Evolutionary conservation across 2,113 vertebrate genomes (phyloP), one percentile per base, ranked within the genome.

Genomic region (Hiodon tergisus): DNA sequence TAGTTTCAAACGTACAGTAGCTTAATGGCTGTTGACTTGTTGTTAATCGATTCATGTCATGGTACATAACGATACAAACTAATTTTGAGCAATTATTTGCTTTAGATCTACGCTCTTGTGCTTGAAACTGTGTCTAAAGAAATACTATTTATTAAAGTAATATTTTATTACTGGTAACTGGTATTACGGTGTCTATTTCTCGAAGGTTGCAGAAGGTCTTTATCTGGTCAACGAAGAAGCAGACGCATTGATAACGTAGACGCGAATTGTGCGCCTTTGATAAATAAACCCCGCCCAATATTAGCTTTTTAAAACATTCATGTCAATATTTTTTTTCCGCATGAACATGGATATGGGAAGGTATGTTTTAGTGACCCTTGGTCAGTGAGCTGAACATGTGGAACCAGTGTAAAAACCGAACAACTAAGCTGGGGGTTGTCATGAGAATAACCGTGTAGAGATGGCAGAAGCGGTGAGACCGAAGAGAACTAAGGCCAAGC

Each of bases 381-480:
- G 31, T 31, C 31, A 31, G 31, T 17, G 31, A 58, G 31, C n/a
- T 67, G 66, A 75, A 67, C 8, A 46, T 66, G 31, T 66, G 6
- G 48, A 3, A 17, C 17, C 31, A 66, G 63, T 11, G 48, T 7
- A 66, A 48, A 11, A 13, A 17, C 54, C 50, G 52, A 17, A 63
- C 48, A 65, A 54, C 3, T 72, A 16, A 66, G n/a, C 52, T 46
- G 59, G 55, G 52, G 71, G 52, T 57, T 69, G 72, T 75, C 66
- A 77, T 78, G 75, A 74, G 73, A 76, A 69, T 74, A 73, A 75
- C 50, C 16, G 1, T 65, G 13, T 71, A 69, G 83, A 81, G 50
- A 93, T 93, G 91, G 84, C 82, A 54, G 90, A 93, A 83, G 90
- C 89, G 67, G 88, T 90, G 14, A 87, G 89, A 84, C 88, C 88